Percentiles rank a stretch among this genome's conserved stretches.
Evolutionary conservation across 2,113 vertebrate species (phyloP).

Genomic region (Procavia capensis): DNA sequence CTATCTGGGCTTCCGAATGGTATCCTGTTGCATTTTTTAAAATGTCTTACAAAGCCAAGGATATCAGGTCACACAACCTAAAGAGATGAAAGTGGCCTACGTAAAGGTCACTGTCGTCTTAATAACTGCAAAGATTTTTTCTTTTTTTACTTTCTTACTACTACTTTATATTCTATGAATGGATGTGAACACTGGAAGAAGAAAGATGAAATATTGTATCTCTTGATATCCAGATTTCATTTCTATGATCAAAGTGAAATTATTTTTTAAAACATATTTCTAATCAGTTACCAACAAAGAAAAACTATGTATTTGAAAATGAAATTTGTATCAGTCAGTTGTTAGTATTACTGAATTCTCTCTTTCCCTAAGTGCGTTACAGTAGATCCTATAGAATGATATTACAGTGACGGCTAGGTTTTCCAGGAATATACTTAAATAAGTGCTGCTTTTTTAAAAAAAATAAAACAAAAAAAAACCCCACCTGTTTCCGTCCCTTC

Average conservation of each 20-base stretch:
- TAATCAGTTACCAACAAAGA: background rate
- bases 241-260: slow-evolving; percentile 5
- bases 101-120: background rate
- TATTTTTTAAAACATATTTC: background rate
- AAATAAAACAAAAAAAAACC: background rate
- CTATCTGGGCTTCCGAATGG: background rate
- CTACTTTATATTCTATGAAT: background rate
- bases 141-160: background rate
- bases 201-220: background rate
- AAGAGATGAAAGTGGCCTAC: background rate
- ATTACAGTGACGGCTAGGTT: background rate
- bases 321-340: background rate
- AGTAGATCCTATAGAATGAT: background rate
- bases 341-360: background rate
- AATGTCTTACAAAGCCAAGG: background rate
- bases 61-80: background rate
- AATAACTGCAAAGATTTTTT: background rate
- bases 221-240: slow-evolving; percentile 18
- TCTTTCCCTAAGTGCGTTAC: background rate
- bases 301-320: background rate
- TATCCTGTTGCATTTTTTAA: background rate
- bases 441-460: background rate
- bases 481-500: background rate
- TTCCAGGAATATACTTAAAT: background rate
- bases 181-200: background rate